These are phyloP conservation scores for Falco novaeseelandiae DNA, from an alignment of 2,797 vertebrate species.

Conservation along the genomic window DNA sequence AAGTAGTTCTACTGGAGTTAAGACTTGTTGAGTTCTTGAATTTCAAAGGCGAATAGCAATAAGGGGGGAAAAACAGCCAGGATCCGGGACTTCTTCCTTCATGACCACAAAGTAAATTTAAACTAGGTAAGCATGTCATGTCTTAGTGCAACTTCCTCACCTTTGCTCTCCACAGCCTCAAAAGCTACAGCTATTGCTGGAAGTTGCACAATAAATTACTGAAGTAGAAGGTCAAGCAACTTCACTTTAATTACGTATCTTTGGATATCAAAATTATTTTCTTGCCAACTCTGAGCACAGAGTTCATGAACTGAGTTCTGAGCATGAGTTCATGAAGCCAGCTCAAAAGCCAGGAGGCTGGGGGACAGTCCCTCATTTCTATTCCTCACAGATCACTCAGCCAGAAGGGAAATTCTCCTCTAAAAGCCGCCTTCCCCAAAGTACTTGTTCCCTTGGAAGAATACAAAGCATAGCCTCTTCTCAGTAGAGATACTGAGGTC, in stretches of 20 bases:
- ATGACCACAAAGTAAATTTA: not conserved
- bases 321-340: not conserved
- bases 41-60: not conserved
- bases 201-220: not conserved
- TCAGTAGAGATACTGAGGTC: not conserved
- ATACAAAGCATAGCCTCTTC: not conserved
- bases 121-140: rapidly evolving
- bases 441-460: not conserved
- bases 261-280: not conserved
- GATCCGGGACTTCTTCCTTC: not conserved
- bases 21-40: not conserved
- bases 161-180: not conserved
- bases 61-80: not conserved
- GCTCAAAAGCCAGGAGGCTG: not conserved
- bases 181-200: not conserved
- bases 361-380: not conserved
- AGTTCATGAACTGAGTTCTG: too few relatives aligned
- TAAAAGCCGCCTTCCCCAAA: not conserved
- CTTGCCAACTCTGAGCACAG: not conserved
- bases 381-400: not conserved
- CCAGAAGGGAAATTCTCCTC: too few relatives aligned
- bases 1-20: not conserved
- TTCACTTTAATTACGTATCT: not conserved
- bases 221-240: not conserved
- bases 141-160: not conserved